phyloP scores from a whole-genome alignment of 2,113 vertebrate genomes.

The Phyllostomus hastatus region DNA sequence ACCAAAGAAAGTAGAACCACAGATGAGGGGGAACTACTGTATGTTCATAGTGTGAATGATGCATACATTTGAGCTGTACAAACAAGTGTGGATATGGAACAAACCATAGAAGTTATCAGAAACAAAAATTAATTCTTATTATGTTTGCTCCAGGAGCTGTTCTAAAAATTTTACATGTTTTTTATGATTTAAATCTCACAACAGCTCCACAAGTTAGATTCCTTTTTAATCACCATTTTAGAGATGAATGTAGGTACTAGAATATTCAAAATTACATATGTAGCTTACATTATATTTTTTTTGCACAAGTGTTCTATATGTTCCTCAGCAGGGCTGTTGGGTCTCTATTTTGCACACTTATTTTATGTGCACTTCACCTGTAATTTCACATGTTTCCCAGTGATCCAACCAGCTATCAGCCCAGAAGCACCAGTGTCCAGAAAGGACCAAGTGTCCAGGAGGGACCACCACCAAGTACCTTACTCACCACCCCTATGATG shows the following conservation, averaged over 20 bases:
- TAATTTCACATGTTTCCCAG: not conserved
- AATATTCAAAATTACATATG: not conserved
- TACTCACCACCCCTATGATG: not conserved
- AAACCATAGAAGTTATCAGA: not conserved
- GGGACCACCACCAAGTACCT: not conserved
- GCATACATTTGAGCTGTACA: not conserved
- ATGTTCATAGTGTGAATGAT: not conserved
- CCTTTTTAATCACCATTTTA: not conserved
- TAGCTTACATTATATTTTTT: not conserved
- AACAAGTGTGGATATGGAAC: not conserved
- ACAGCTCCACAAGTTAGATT: not conserved
- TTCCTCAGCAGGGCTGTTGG: not conserved
- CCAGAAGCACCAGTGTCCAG: no score
- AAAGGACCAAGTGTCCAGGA: not conserved
- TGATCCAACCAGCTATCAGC: not conserved
- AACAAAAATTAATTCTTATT: not conserved
- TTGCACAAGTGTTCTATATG: not conserved
- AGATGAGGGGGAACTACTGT: not conserved
- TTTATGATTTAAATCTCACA: not conserved
- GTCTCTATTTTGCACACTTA: not conserved
- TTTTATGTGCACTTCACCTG: not conserved
- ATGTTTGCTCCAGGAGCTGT: not conserved
- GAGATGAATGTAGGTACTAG: not conserved
- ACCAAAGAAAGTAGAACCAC: not conserved
- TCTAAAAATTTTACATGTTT: not conserved